phyloP scores from a whole-genome alignment of 2,113 vertebrate genomes.

The Eudorcas thomsonii region DNA sequence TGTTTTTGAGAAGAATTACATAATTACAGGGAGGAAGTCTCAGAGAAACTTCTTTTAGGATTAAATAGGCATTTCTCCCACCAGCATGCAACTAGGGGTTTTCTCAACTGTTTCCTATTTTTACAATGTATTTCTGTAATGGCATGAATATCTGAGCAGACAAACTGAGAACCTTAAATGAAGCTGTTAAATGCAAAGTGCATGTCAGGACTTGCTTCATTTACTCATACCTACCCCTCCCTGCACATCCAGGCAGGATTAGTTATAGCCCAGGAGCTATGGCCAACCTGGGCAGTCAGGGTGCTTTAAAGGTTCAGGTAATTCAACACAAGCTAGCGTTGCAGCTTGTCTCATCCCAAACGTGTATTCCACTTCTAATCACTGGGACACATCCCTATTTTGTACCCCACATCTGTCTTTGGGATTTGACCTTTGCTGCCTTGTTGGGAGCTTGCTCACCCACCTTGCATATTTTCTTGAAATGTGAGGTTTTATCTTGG shows the following conservation, averaged over 20 bases:
- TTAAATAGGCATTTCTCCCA: slow-evolving; percentile 35
- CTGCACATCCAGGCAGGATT: not conserved
- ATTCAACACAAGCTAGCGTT: not conserved
- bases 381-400: not conserved
- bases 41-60: slow-evolving; percentile 40
- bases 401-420: not conserved
- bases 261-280: not conserved
- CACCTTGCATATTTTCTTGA: not conserved
- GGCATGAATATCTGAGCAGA: not conserved
- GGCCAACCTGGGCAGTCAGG: not conserved
- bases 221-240: not conserved
- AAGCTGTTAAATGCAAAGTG: not conserved
- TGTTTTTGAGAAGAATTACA: slow-evolving; percentile 59
- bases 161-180: not conserved
- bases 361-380: not conserved
- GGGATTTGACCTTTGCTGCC: not conserved
- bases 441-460: not conserved
- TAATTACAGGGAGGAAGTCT: slow-evolving; percentile 49
- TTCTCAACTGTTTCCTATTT: slow-evolving; percentile 40
- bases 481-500: not conserved
- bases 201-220: slow-evolving; percentile 2
- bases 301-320: not conserved
- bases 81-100: not conserved
- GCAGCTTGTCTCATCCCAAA: not conserved
- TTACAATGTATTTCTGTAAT: not conserved